Evolutionary conservation across 2,797 vertebrate genomes (phyloP), one percentile per base, ranked within the genome.

Genomic region (Phyllotis vaccarum): DNA sequence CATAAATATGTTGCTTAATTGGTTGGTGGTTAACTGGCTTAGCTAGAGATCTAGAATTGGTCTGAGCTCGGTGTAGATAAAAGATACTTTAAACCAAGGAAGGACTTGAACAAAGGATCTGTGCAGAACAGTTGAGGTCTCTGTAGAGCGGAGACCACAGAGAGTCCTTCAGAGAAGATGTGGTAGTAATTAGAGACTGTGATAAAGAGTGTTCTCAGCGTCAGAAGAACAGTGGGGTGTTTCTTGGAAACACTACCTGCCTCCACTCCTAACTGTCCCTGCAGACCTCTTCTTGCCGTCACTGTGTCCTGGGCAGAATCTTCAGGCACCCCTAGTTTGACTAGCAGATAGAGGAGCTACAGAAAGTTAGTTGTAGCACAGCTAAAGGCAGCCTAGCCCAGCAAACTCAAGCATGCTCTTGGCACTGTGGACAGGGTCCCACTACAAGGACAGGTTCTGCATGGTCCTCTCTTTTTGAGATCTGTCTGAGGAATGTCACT

Each of bases 181-280:
- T 2, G 75, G 13, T 34, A 5, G 17, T 34, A 13, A 21, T 12
- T 12, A 60, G 7, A 8, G 49, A 3, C 37, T 0, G 0, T 10
- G 5, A 49, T 49, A 9, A 9, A 6, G 0, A 68, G 52, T 3
- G 2, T 11, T n/a, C 40, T 66, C 17, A 49, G 62, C 6, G 34
- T 10, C 21, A 34, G 49, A 83, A 68, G 29, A 64, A 19, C 9
- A 4, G 70, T 6, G 11, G 52, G 31, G 40, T 13, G 6, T 5
- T 49, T 66, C 60, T 27, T 27, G 14, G 21, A 37, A 46, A 60
- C 34, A 68, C 1, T 1, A 24, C 8, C 62, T 81, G 29, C 31
- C 6, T 10, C 56, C 31, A 19, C 19, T 76, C 52, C 58, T n/a
- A 10, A 5, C 22, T 31, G 29, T 43, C 64, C 22, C 14, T 34